Evolutionary conservation across 2,888 invertebrate genomes (phyloP), one percentile per base, ranked within the genome.

Genomic region (Calameuta pallipes): DNA sequence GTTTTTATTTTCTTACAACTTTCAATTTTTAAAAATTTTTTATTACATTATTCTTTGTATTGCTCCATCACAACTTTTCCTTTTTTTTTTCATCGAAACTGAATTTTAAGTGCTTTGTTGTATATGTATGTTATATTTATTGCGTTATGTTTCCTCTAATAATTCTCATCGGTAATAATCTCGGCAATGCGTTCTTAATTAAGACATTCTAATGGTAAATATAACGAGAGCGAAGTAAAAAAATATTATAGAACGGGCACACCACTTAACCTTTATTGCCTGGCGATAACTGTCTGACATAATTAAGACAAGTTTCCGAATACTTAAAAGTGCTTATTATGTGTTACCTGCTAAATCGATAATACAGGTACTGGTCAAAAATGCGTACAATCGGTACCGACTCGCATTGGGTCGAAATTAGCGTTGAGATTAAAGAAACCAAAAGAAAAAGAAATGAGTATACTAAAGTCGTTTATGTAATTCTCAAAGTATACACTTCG

Each of bases 181-280:
- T 74, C 69, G 35, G 74, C 35, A 73, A 71, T 84, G 83, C 77
- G 76, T 82, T 85, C 84, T 85, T 84, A 87, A 87, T 88, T 87
- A 85, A 86, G 86, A 87, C 84, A 83, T 86, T 85, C 83, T 85
- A 81, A 78, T 77, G 78, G 79, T 76, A 78, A 78, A 41, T 13
- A 31, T 31, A 33, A 35, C 23, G 37, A 36, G 37, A 36, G 74
- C 12, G 12, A 71, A 30, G 33, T 12, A 9, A 71, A 71, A 71
- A 36, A 37, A 35, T 13, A 35, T 13, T 30, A 15, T 33, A 69
- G 56, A 41, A 31, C 76, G 23, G 69, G 79, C 69, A 74, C 56
- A 77, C 77, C 82, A 80, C 77, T 82, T 79, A 83, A 78, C 82
- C 83, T 56, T 71, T 78, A 76, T 76, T 76, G 78, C 75, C 75